phyloP scores from a whole-genome alignment of 2,888 invertebrate genomes.

The Platycheirus albimanus region DNA sequence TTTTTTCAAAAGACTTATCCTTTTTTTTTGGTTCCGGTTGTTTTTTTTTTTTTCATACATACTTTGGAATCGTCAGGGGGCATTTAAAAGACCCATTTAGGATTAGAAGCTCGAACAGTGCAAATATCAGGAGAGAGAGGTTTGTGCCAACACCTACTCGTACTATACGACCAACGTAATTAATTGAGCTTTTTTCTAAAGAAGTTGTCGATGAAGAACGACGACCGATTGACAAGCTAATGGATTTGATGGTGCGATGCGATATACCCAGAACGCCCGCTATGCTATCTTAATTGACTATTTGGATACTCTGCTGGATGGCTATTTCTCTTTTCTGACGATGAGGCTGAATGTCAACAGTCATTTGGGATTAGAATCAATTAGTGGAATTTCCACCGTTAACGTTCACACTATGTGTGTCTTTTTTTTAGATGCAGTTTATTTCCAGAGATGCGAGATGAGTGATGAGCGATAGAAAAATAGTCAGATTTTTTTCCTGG shows the following conservation, averaged over 20 bases:
- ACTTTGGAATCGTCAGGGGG: neutral
- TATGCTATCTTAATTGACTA: conserved; percentile 27
- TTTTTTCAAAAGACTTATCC: conserved; percentile 44
- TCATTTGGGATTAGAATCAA: conserved; percentile 62
- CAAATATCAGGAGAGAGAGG: neutral
- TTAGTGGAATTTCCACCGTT: conserved; percentile 43
- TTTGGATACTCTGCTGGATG: conserved; percentile 25
- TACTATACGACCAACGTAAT: conserved; percentile 40
- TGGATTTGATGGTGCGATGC: conserved; percentile 46
- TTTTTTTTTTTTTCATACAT: neutral
- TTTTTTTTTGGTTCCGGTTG: conserved; percentile 13
- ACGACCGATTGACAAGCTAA: conserved; percentile 50
- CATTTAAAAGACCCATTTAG: conserved; percentile 31
- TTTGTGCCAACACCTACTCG: too few species aligned
- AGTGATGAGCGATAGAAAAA: too few species aligned
- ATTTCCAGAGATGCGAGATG: neutral
- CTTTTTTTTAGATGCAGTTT: conserved; percentile 9
- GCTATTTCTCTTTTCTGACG: neutral
- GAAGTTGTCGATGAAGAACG: conserved; percentile 40
- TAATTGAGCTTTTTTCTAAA: conserved; percentile 52
- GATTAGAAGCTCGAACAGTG: neutral
- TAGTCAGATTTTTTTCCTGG: too few species aligned
- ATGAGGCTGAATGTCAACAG: conserved; percentile 23
- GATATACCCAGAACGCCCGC: neutral
- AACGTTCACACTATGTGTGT: neutral